Evolutionary conservation across 2,797 vertebrate genomes (phyloP).

Genomic region (Todus mexicanus): DNA sequence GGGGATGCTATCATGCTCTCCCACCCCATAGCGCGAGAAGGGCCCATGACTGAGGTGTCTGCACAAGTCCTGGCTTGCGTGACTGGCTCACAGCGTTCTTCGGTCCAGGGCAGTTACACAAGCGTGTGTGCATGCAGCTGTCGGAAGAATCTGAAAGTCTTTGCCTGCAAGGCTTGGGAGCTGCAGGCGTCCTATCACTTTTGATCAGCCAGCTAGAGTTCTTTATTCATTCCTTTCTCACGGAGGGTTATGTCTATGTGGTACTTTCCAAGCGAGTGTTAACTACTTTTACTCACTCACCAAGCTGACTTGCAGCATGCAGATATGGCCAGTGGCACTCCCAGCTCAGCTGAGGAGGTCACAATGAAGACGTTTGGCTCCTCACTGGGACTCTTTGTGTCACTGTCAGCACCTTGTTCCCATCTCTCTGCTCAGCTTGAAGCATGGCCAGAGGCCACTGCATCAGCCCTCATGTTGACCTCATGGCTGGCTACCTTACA

Average conservation of each 20-base stretch:
- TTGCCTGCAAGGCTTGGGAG: background rate
- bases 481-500: rapidly evolving
- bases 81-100: rapidly evolving
- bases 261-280: background rate
- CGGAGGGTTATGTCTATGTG: background rate
- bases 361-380: background rate
- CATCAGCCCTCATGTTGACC: background rate
- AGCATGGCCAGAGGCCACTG: no score
- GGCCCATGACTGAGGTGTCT: background rate
- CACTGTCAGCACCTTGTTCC: background rate
- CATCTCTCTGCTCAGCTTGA: rapidly evolving
- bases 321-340: rapidly evolving
- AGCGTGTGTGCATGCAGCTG: background rate
- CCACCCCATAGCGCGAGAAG: rapidly evolving
- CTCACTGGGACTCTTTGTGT: background rate
- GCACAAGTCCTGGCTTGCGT: background rate
- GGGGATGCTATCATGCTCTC: background rate
- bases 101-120: background rate
- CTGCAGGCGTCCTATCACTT: background rate
- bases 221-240: background rate
- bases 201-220: background rate
- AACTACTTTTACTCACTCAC: background rate
- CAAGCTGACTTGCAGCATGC: background rate
- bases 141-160: background rate
- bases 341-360: background rate